Evolutionary conservation across 2,888 invertebrate genomes (phyloP), one percentile per base, ranked within the genome.

Genomic region (Conus canariensis): DNA sequence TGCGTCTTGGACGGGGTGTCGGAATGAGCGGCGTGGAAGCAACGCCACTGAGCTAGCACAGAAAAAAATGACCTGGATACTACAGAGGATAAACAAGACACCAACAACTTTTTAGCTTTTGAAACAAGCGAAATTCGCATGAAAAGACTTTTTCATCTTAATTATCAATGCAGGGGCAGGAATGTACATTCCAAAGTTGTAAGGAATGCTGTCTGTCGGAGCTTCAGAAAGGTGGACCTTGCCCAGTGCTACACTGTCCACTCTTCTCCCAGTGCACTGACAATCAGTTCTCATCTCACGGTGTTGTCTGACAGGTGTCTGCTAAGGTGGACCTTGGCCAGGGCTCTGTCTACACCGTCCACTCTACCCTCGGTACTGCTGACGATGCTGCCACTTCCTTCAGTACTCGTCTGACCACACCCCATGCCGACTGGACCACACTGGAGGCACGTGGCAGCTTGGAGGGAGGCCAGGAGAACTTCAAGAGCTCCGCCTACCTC

Each of bases 401-500:
- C 77, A 90, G 25, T 8, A 59, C 74, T 25, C 83, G 85, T 10
- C 12, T 90, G 74, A 85, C 74, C 89, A 90, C 89, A n/a, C 89
- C 89, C 74, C 86, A 86, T 77, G 60, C 58, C n/a, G 77, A 86
- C 59, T 85, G 74, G 85, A 64, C 64, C 60, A 67, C 83, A 16
- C n/a, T 90, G 58, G 89, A 90, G 60, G 56, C 85, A 12, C 56
- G 85, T 22, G 22, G 67, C 59, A 86, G 70, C 58, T 60, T 70
- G 56, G 77, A 74, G 30, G 89, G 89, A 14, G 25, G n/a, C 12
- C 22, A 59, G 85, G 12, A 74, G n/a, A 22, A 86, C 85, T 90
- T 90, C 89, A 64, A 85, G 70, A 60, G n/a, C 70, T 70, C 89
- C 16, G 89, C 85, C 59, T 85, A n/a, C 85, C 85, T 90, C 85